Base-by-base conservation (phyloP, 2,888 invertebrate species). In the Exephanes ischioxanthus region DNA sequence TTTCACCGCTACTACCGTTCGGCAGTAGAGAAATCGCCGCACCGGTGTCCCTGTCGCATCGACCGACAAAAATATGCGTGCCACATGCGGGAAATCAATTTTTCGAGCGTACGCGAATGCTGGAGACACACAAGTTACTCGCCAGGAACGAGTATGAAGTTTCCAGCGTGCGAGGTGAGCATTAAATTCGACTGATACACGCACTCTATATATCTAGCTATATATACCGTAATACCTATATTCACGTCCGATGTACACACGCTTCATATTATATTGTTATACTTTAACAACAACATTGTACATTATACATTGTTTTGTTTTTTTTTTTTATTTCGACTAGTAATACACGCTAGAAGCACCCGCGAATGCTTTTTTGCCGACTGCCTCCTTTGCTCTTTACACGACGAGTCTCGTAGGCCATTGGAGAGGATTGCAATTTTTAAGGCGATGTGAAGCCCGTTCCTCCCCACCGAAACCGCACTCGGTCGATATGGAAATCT, bases 331-430 rank as follows among this genome's bases (percentile, higher is more conserved):
- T 16, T 33, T n/a, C 61, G 61, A 63, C 61, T 63, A 63, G 61
- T 16, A 7, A 3, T 6, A 33, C 73, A 81, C 75, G 84, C 86
- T 79, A 79, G 41, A 22, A 86, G 84, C 84, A 86, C 76, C 67
- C 61, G 80, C 77, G 73, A 70, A 80, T 48, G 86, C 86, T 86
- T 86, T 22, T 79, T 63, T 48, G 85, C 85, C 75, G 55, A 82
- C 67, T 82, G 82, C 79, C 82, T 82, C 77, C 87, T 85, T 83
- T 87, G 83, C 83, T 85, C 85, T 85, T 83, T 80, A 83, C 71
- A 83, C 83, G 55, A 83, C 51, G 37, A 41, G 53, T 37, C 58
- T 58, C 72, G 26, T 53, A 53, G 37, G 41, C 30, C 16, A 45
- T 58, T 58, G 26, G 58, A 58, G 26, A 58, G 11, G 22, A 3